Evolutionary conservation across 2,113 vertebrate species (phyloP).

Genomic region (Chitala chitala): DNA sequence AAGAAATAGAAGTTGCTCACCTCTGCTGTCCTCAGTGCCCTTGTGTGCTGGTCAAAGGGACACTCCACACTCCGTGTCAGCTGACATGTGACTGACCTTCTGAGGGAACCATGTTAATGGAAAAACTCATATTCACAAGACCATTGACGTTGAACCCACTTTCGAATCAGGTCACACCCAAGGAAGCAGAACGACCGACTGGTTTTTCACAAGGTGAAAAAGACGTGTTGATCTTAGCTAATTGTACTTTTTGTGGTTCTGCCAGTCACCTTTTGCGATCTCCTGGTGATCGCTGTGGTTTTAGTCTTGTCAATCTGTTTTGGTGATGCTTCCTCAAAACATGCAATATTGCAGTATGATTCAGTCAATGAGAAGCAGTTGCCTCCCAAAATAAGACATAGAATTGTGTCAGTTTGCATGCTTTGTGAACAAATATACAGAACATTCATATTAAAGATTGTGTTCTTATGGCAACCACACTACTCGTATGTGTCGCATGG

Average conservation of each 20-base stretch:
- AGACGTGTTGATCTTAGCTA: too few species aligned
- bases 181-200: too few species aligned
- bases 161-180: neutral
- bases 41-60: neutral
- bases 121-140: slow-evolving; percentile 5
- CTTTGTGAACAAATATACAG: neutral
- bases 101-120: neutral
- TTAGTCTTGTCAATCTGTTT: too few species aligned
- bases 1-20: too few species aligned
- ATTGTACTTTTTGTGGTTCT: too few species aligned
- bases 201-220: too few species aligned
- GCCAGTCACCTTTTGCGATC: too few species aligned
- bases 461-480: too few species aligned
- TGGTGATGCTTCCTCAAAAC: too few species aligned
- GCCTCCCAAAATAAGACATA: neutral
- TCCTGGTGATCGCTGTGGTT: too few species aligned
- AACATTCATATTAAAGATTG: neutral
- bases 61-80: neutral
- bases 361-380: neutral
- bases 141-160: neutral
- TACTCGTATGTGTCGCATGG: neutral
- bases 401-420: neutral
- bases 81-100: neutral
- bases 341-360: neutral
- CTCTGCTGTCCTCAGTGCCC: neutral